A percentile compares a stretch with the other conserved stretches of the same genome.
Evolutionary conservation across 2,113 vertebrate genomes (phyloP).

Genomic region (Periophthalmodon schlosseri): DNA sequence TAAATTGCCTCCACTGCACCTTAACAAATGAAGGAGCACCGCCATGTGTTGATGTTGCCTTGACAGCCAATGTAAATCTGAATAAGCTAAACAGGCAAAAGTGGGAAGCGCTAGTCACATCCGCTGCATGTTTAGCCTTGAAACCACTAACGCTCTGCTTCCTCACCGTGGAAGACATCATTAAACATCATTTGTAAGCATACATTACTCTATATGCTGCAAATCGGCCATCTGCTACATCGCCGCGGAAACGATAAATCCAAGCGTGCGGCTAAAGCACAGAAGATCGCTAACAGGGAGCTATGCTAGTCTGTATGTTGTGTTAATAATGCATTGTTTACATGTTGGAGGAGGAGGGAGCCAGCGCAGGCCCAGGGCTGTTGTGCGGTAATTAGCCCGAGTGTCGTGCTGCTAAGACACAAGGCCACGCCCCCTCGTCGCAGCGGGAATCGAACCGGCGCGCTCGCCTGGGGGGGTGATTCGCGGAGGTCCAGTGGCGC

Average conservation of each 20-base stretch:
- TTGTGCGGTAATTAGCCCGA: constrained; percentile 57
- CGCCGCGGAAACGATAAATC: constrained; percentile 60
- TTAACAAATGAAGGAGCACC: neutral
- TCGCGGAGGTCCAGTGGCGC: neutral
- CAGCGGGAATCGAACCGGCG: constrained; percentile 23
- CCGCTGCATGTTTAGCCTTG: constrained; percentile 53
- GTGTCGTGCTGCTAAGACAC: constrained; percentile 41
- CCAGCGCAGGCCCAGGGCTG: constrained; percentile 56
- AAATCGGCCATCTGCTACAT: constrained; percentile 66
- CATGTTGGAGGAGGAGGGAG: constrained; percentile 56
- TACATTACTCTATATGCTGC: constrained; percentile 58
- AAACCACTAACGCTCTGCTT: constrained; percentile 54
- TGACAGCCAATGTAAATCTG: constrained; percentile 34
- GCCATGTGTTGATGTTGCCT: neutral
- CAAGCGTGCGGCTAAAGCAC: constrained; percentile 42
- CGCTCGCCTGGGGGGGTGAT: neutral
- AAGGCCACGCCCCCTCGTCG: constrained; percentile 28
- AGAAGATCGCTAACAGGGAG: constrained; percentile 38
- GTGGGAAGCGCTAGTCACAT: constrained; percentile 19
- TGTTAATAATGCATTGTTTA: constrained; percentile 74
- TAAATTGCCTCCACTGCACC: neutral
- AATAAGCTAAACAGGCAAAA: constrained; percentile 28
- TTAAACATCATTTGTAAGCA: constrained; percentile 70
- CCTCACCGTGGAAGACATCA: constrained; percentile 63
- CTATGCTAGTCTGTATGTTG: constrained; percentile 47